Evolutionary conservation across 2,113 vertebrate genomes (phyloP).

Genomic region (Trogon melanurus): DNA sequence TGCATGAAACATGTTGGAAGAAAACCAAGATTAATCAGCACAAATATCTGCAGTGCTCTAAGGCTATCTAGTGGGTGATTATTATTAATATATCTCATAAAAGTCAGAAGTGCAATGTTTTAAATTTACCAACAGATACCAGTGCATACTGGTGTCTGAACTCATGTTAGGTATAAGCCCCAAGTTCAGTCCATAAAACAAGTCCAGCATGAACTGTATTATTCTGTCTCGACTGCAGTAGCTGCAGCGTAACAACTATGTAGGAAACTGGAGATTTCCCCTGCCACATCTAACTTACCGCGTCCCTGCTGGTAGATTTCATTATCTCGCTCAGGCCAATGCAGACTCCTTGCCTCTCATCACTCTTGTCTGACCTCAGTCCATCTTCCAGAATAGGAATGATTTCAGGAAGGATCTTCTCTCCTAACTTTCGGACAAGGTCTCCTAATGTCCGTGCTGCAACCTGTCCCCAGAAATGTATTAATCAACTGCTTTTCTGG

Average conservation of each 20-base stretch:
- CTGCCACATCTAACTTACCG: constrained; percentile 76
- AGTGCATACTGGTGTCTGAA: neutral
- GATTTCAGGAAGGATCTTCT: constrained; percentile 98
- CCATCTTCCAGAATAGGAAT: constrained; percentile 97
- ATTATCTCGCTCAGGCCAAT: constrained; percentile 98
- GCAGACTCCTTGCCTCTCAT: constrained; percentile 96
- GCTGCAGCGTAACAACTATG: neutral
- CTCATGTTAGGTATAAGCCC: neutral
- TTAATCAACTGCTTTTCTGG: neutral
- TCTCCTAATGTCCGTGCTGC: constrained; percentile 95
- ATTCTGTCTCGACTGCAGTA: neutral
- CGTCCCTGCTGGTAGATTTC: constrained; percentile 98
- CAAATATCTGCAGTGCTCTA: neutral
- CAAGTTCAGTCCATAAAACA: neutral
- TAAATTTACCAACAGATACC: neutral
- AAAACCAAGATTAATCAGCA: neutral
- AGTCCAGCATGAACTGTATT: neutral
- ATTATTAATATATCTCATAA: neutral
- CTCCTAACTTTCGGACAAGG: constrained; percentile 96
- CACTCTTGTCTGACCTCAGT: constrained; percentile 92
- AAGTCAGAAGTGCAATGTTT: neutral
- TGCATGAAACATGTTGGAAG: neutral
- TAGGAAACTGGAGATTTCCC: neutral
- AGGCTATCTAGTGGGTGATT: neutral
- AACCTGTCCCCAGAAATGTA: constrained; percentile 76